Conservation (phyloP, 1,140 invertebrate species). For the Drosophila arizonae region DNA sequence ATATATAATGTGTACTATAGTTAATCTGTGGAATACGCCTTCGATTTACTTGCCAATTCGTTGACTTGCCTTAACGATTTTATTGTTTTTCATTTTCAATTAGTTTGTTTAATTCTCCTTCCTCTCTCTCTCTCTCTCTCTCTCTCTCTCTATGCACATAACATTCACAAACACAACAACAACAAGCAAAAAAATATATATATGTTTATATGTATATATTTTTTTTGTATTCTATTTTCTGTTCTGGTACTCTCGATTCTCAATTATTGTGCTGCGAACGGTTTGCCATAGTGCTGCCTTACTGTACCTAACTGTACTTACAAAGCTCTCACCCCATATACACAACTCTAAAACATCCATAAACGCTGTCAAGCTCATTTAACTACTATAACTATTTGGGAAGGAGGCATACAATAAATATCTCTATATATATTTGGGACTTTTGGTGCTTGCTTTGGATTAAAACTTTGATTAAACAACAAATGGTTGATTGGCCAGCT, state of each 20-base stretch:
- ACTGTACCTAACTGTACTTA: constrained; percentile 57
- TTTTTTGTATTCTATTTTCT: background rate
- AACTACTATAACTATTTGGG: constrained; percentile 40
- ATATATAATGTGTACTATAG: constrained; percentile 24
- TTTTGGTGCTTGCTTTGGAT: constrained; percentile 7
- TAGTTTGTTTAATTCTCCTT: constrained; percentile 6
- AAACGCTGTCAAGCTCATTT: constrained; percentile 57
- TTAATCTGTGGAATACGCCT: constrained; percentile 16
- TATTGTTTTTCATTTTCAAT: constrained; percentile 54
- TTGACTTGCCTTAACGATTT: constrained; percentile 58
- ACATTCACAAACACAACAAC: constrained; percentile 68
- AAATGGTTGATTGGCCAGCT: constrained; percentile 36
- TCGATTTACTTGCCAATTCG: constrained; percentile 45
- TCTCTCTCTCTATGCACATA: constrained; percentile 25
- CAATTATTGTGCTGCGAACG: constrained; percentile 66
- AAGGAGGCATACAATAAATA: constrained; percentile 1
- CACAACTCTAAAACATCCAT: constrained; percentile 20
- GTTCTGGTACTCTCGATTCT: constrained; percentile 57
- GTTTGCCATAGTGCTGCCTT: constrained; percentile 40
- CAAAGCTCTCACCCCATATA: constrained; percentile 64
- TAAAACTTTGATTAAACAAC: constrained; percentile 35
- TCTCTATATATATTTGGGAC: background rate
- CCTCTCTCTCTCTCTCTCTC: background rate
- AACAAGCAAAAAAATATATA: constrained; percentile 70
- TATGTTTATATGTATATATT: constrained; percentile 31